Conservation (phyloP, 2,113 vertebrate species). For the Serinus canaria region DNA sequence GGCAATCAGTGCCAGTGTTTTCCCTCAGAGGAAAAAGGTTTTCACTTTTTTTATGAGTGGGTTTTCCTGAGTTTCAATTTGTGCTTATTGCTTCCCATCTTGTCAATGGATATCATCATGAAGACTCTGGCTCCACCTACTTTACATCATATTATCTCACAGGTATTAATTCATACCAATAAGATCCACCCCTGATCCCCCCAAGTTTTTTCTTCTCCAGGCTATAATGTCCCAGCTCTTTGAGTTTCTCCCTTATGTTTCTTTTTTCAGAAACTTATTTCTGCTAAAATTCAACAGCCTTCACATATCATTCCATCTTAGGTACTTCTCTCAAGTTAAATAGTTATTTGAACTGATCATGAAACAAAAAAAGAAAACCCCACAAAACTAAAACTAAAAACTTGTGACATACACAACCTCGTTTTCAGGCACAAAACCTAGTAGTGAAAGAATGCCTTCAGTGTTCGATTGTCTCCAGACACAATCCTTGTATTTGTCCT, state of each 20-base stretch:
- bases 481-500: not conserved
- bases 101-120: not conserved
- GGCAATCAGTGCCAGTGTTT: not conserved
- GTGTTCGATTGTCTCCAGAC: not conserved
- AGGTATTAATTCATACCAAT: not conserved
- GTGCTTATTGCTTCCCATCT: not conserved
- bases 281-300: not conserved
- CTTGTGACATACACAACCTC: fast-evolving
- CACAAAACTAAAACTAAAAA: not conserved
- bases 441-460: not conserved
- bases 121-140: not conserved
- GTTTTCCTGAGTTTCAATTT: not conserved
- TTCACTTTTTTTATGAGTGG: not conserved
- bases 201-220: not conserved
- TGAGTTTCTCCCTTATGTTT: not conserved
- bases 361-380: not conserved
- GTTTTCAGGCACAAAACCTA: not conserved
- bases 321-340: not conserved
- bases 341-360: not conserved
- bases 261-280: not conserved
- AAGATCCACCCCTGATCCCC: not conserved
- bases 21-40: not conserved
- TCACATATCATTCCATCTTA: not conserved
- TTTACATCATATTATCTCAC: not conserved
- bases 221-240: not conserved